phyloP scores from a whole-genome alignment of 2,888 invertebrate genomes.

The Smittia sp. region DNA sequence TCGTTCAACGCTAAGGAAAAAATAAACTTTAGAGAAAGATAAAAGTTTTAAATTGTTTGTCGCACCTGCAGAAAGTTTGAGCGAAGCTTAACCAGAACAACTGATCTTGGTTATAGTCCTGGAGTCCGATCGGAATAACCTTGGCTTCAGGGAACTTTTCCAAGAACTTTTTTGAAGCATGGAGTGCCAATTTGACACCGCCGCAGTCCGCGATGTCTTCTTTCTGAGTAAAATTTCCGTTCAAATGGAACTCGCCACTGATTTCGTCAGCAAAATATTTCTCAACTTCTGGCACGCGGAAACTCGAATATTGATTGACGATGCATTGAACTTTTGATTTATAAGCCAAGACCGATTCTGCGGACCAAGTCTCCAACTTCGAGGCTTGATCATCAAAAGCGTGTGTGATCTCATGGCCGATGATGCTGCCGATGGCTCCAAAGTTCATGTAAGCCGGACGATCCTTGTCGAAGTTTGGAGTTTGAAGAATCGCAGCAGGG shows the following conservation, averaged over 20 bases:
- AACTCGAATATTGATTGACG: not conserved
- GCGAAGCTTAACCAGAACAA: no score
- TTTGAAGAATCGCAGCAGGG: not conserved
- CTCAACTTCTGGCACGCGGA: not conserved
- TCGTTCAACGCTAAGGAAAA: not conserved
- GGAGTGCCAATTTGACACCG: not conserved
- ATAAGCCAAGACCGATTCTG: not conserved
- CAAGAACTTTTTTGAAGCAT: not conserved
- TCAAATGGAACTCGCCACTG: not conserved
- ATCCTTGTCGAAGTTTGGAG: not conserved
- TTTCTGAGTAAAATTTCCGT: not conserved
- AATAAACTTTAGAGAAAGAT: no score
- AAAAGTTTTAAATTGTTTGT: no score
- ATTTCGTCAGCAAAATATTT: not conserved
- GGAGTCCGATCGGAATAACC: not conserved
- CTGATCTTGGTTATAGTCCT: not conserved
- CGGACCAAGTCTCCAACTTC: not conserved
- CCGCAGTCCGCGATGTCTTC: conserved; percentile 2
- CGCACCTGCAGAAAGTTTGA: no score
- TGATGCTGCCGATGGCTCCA: conserved; percentile 5
- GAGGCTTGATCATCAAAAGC: not conserved
- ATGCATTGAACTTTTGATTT: not conserved
- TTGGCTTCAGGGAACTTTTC: not conserved
- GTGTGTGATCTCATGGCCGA: not conserved
- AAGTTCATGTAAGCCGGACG: not conserved